Conservation (phyloP, 2,888 invertebrate species). For the Torymus aiolomorphi region DNA sequence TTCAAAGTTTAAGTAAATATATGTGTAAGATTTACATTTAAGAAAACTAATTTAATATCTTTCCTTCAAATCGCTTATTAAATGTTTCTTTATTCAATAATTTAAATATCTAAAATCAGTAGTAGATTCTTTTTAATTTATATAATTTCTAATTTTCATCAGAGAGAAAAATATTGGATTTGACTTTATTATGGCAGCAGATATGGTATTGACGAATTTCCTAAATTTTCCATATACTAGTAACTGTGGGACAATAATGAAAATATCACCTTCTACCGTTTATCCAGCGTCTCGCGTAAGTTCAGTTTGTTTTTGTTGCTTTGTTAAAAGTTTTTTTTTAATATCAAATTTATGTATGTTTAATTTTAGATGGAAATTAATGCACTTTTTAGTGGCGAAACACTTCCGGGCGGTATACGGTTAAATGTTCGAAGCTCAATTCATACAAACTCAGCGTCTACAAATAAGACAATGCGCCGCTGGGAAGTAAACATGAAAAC, state of each 20-base stretch:
- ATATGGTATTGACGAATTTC: conserved; percentile 61
- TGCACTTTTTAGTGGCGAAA: conserved; percentile 58
- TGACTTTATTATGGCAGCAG: conserved; percentile 40
- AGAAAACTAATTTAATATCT: too few relatives aligned
- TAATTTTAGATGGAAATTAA: conserved; percentile 64
- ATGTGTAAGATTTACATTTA: too few relatives aligned
- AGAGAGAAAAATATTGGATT: too few relatives aligned
- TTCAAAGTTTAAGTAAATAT: too few relatives aligned
- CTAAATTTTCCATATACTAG: conserved; percentile 64
- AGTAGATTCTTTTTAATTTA: too few relatives aligned
- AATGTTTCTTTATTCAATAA: too few relatives aligned
- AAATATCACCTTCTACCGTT: conserved; percentile 64
- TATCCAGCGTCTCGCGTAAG: conserved; percentile 69
- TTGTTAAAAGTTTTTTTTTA: not conserved
- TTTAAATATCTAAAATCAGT: too few relatives aligned
- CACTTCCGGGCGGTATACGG: not conserved
- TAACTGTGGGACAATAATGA: conserved; percentile 66
- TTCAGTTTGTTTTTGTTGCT: not conserved
- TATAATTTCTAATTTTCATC: too few relatives aligned
- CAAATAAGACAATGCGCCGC: conserved; percentile 61
- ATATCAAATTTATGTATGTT: conserved; percentile 10
- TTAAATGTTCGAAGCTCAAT: conserved; percentile 65
- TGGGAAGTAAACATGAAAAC: conserved; percentile 71
- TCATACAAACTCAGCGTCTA: conserved; percentile 65
- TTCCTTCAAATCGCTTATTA: too few relatives aligned